Evolutionary conservation across 2,113 vertebrate species (phyloP).

Genomic region (Carassius auratus): DNA sequence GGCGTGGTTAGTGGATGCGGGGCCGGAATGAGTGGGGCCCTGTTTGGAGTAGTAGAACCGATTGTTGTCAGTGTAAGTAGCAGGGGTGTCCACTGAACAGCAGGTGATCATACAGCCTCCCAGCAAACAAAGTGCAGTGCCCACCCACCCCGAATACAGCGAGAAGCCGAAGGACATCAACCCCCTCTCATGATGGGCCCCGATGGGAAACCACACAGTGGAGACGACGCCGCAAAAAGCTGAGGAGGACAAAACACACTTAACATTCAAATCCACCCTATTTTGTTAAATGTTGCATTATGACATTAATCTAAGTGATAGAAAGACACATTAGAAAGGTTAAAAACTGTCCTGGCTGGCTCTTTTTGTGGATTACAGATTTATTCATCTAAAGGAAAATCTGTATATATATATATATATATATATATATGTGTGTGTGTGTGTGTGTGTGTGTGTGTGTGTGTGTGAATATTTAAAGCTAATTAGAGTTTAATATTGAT

Average conservation of each 20-base stretch:
- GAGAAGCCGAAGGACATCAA: slow-evolving; percentile 96
- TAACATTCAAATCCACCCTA: neutral
- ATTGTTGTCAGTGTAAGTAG: slow-evolving; percentile 85
- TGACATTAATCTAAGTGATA: neutral
- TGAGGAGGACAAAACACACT: slow-evolving; percentile 63
- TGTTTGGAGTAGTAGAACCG: slow-evolving; percentile 93
- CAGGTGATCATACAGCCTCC: slow-evolving; percentile 86
- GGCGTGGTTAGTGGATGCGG: slow-evolving; percentile 84
- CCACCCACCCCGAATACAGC: slow-evolving; percentile 93
- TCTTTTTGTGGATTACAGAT: neutral
- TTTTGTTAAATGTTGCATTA: neutral
- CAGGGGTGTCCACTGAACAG: slow-evolving; percentile 81
- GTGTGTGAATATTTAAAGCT: neutral
- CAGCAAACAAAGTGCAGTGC: slow-evolving; percentile 85
- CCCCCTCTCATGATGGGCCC: slow-evolving; percentile 83
- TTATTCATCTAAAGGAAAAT: neutral
- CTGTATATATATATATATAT: neutral
- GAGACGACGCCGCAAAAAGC: slow-evolving; percentile 86
- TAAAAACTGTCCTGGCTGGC: neutral
- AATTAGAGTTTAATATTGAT: neutral
- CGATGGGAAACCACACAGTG: slow-evolving; percentile 95
- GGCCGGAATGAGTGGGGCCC: slow-evolving; percentile 65
- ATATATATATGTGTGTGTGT: too few species aligned
- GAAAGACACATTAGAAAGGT: neutral
- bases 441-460: neutral